phyloP scores from a whole-genome alignment of 2,113 vertebrate species.

The Aegypius monachus region DNA sequence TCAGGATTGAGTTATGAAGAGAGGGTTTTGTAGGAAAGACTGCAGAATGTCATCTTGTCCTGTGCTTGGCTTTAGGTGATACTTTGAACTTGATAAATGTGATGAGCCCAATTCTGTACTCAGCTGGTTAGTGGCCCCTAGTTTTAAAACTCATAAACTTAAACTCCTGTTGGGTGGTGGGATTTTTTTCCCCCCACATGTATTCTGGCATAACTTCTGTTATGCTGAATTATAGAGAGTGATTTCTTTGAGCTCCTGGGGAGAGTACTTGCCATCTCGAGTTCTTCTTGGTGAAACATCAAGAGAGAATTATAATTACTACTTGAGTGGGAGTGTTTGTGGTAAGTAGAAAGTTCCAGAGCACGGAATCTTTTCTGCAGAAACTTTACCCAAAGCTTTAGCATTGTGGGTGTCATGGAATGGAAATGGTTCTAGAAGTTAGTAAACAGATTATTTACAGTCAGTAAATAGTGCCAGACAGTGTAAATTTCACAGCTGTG shows the following conservation, averaged over 20 bases:
- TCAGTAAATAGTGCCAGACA: not conserved
- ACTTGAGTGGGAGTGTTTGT: not conserved
- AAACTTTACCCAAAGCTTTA: not conserved
- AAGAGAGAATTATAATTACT: not conserved
- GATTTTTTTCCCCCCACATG: fast-evolving
- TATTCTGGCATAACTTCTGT: not conserved
- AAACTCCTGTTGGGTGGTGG: not conserved
- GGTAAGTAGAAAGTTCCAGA: not conserved
- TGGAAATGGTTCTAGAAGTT: not conserved
- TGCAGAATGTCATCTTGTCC: not conserved
- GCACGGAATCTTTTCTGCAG: not conserved
- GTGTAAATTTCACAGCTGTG: not conserved
- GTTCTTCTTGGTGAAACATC: not conserved
- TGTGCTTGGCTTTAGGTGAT: not conserved
- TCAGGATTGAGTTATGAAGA: not conserved
- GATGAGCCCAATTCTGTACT: not conserved
- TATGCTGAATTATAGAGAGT: not conserved
- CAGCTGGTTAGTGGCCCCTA: not conserved
- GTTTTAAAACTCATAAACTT: not conserved
- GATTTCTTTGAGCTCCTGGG: not conserved
- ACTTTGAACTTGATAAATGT: not conserved
- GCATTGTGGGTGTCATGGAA: not conserved
- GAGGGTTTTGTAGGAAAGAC: not conserved
- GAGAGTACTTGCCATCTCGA: not conserved
- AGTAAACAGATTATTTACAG: not conserved